Evolutionary conservation across 2,888 invertebrate genomes (phyloP).

Genomic region (Chrysina gloriosa): DNA sequence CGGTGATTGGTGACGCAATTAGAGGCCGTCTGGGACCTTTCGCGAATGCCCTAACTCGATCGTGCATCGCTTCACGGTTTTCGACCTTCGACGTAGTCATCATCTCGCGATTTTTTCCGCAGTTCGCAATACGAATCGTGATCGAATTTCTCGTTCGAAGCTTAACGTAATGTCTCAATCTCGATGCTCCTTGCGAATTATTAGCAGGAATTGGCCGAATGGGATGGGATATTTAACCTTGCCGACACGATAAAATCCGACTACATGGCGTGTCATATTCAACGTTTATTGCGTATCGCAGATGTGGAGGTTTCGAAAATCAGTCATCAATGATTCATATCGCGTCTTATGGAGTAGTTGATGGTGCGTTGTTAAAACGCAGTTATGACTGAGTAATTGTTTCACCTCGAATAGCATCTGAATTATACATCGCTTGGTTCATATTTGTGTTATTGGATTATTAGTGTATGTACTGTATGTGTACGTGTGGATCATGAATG

Average conservation of each 20-base stretch:
- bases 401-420: neutral
- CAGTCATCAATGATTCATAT: neutral
- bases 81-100: neutral
- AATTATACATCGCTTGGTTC: too few species aligned
- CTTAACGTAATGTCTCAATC: conserved; percentile 2
- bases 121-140: conserved; percentile 10
- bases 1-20: conserved; percentile 29
- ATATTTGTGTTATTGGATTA: too few species aligned
- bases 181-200: neutral
- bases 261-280: neutral
- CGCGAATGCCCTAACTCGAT: neutral
- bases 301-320: neutral
- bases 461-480: too few species aligned
- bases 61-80: conserved; percentile 15
- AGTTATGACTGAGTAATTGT: neutral
- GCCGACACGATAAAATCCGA: neutral
- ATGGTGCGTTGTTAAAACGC: neutral
- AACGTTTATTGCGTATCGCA: neutral
- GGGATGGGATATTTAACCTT: neutral
- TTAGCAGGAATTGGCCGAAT: neutral
- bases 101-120: conserved; percentile 31
- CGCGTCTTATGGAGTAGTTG: neutral
- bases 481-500: too few species aligned
- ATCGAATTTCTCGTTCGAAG: neutral
- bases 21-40: conserved; percentile 12